Evolutionary conservation across 2,797 vertebrate genomes (phyloP), one percentile per base, ranked within the genome.

Genomic region (Poeciliopsis gracilis): DNA sequence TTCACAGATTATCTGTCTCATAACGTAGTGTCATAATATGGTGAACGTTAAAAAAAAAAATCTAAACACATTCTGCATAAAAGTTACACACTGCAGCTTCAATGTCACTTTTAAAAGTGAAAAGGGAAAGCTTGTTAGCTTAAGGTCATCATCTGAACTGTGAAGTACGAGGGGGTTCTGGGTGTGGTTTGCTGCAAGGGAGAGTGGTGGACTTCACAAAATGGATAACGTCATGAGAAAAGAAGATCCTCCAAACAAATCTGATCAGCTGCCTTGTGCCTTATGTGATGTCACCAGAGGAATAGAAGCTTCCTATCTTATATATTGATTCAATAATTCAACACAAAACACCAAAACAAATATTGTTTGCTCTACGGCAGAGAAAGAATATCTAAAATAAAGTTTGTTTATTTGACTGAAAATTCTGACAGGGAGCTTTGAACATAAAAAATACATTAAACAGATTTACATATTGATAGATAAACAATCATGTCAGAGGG

Each of bases 401-500:
- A 33, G 15, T 61, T 61, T 0, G 16, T 33, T 30, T 33, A 70
- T n/a, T 70, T 13, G 43, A 28, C 25, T 15, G 11, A 41, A 70
- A 15, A 70, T 45, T 66, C 36, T 66, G 61, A 18, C 61, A 36
- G 30, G 16, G 23, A 66, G 33, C 33, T 66, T 66, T 66, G 33
- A 38, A 20, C 6, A 36, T 66, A 23, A 36, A 66, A 63, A 66
- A 36, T 36, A 36, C 61, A 36, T 38, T 15, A 51, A 73, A 38
- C 2, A 55, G 15, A 36, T 74, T 55, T 74, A 55, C 51, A 55
- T 55, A 41, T 13, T 38, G 20, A 73, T 20, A 73, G 25, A 43
- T 55, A 70, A 61, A 75, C 55, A 75, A 76, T 38, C 41, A 73
- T 57, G 28, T 76, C 28, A 10, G 28, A 45, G 12, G 67, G 25